Evolutionary conservation across 2,888 invertebrate species (phyloP), one percentile per base, ranked within the genome.

Genomic region (Halictus ligatus): DNA sequence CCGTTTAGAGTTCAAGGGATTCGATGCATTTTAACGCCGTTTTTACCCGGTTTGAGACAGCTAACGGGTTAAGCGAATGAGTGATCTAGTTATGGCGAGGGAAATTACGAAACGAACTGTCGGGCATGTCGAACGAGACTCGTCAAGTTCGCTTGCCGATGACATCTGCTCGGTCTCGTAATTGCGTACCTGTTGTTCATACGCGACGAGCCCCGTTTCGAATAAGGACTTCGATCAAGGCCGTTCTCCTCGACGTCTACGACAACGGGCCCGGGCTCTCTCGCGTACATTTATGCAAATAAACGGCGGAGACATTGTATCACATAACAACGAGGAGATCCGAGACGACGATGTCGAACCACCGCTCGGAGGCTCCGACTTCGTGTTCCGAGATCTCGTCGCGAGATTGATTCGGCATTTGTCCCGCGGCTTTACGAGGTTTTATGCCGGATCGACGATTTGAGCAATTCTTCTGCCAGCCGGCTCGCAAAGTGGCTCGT

Each of bases 101-200:
- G 60, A n/a, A 78, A 54, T 76, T 35, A 67, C 76, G n/a, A 73
- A n/a, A 13, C 60, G 8, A 10, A 15, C 40, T 67, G 43, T 84
- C 54, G 48, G 76, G 54, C 48, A 25, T 35, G 81, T 60, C 43
- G 69, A 60, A 83, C 79, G 58, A 80, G 79, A 48, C 83, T 76
- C 77, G 84, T 87, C 87, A 79, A 84, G 76, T 81, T 79, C 67
- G 80, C 73, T 87, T 35, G 74, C 79, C 83, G 87, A 87, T 86
- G 84, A 86, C 86, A 86, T 86, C 87, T 84, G 80, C 76, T 35
- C 75, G 80, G 77, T 69, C 82, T 75, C 78, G 77, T 79, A 87
- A 87, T 84, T 86, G 86, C 84, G 79, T 86, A 86, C 84, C 87
- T 84, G 87, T 72, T 87, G 79, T 86, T 87, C 87, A 86, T 87